Percentiles rank a stretch among this genome's conserved stretches.
Evolutionary conservation across 37 sponge, comb jelly and placozoan genomes (phyloP).

Genomic region (Ephydatia muelleri): DNA sequence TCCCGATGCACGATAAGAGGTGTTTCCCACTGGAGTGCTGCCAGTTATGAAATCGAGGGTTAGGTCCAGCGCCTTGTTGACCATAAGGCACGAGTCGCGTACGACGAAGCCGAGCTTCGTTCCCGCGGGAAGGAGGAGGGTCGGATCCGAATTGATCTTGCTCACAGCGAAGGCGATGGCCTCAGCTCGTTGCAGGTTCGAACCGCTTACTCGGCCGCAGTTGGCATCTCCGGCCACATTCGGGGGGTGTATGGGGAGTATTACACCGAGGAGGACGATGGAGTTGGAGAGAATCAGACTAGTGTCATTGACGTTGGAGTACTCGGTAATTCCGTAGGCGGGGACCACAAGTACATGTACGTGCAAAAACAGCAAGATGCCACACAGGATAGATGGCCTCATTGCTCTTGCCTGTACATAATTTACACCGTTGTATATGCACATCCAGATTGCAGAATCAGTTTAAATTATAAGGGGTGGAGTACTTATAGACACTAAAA

Average conservation of each 20-base stretch:
- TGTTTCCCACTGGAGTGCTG: background rate
- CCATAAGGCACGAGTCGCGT: constrained; percentile 68
- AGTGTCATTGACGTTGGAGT: too few species aligned
- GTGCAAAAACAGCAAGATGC: too few species aligned
- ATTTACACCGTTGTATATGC: too few species aligned
- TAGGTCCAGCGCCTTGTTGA: constrained; percentile 48
- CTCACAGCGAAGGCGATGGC: constrained; percentile 87
- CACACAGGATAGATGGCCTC: too few species aligned
- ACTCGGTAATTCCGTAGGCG: too few species aligned
- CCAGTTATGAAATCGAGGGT: constrained; percentile 38
- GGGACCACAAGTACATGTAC: too few species aligned
- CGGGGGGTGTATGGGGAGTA: background rate
- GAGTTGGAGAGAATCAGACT: background rate
- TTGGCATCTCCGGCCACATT: background rate
- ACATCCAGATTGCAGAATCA: too few species aligned
- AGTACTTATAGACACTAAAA: too few species aligned
- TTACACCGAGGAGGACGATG: background rate
- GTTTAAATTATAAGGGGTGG: too few species aligned
- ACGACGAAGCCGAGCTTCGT: constrained; percentile 68
- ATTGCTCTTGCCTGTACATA: too few species aligned
- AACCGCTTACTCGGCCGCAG: background rate
- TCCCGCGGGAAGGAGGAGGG: constrained; percentile 42
- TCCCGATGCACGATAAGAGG: constrained; percentile 22
- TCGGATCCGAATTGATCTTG: constrained; percentile 57
- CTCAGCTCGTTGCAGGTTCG: constrained; percentile 23